phyloP scores from a whole-genome alignment of 1,140 invertebrate species.

The Delia radicum region DNA sequence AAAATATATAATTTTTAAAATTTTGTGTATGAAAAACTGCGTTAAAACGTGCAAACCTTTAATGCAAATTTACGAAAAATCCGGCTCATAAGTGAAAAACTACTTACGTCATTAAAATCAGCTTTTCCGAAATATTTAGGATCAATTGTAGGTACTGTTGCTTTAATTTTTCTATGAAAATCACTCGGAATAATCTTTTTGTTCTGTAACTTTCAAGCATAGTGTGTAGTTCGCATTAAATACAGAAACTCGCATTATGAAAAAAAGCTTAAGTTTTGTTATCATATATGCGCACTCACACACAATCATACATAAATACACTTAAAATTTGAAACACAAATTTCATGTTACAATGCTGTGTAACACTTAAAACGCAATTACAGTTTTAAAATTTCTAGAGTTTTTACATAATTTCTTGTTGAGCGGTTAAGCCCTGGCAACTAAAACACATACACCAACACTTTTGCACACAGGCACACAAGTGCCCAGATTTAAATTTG shows the following conservation, averaged over 20 bases:
- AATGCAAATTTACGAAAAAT: too few relatives aligned
- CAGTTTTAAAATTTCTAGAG: not conserved
- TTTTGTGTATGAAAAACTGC: too few relatives aligned
- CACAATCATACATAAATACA: not conserved
- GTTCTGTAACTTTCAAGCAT: not conserved
- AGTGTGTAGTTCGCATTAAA: too few relatives aligned
- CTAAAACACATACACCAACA: not conserved
- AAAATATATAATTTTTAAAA: too few relatives aligned
- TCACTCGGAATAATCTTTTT: too few relatives aligned
- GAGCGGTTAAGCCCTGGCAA: not conserved
- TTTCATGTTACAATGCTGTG: not conserved
- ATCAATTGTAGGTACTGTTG: too few relatives aligned
- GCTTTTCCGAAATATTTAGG: too few relatives aligned
- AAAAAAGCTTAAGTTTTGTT: not conserved
- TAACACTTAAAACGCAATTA: constrained; percentile 4
- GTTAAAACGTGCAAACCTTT: too few relatives aligned
- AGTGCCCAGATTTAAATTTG: not conserved
- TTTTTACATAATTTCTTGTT: not conserved
- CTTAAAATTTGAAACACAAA: constrained; percentile 1
- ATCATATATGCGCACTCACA: not conserved
- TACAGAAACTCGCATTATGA: not conserved
- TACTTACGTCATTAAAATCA: too few relatives aligned
- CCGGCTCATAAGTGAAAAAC: too few relatives aligned
- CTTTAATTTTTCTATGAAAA: too few relatives aligned
- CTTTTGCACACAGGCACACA: not conserved